Evolutionary conservation across 2,888 invertebrate species (phyloP).

Genomic region (Tetragonula carbonaria): DNA sequence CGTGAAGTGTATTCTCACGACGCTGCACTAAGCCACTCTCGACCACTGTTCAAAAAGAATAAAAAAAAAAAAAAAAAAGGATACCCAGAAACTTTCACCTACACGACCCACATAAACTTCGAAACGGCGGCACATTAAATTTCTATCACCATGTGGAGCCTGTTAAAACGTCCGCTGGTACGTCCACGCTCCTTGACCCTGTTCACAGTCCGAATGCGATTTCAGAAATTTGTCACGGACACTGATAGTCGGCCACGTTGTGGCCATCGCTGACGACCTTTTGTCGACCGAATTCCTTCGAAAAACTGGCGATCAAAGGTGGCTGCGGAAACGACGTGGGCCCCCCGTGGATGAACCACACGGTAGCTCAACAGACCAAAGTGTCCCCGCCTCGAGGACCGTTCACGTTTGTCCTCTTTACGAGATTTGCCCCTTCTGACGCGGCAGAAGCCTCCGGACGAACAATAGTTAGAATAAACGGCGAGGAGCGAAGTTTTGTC

Average conservation of each 20-base stretch:
- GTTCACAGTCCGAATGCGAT: constrained; percentile 37
- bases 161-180: not conserved
- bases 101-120: constrained; percentile 3
- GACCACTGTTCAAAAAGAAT: not conserved
- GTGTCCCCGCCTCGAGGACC: constrained; percentile 79
- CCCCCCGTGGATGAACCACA: constrained; percentile 77
- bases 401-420: constrained; percentile 74
- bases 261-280: constrained; percentile 58
- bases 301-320: constrained; percentile 61
- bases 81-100: not conserved
- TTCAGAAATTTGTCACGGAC: constrained; percentile 61
- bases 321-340: constrained; percentile 58
- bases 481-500: constrained; percentile 32
- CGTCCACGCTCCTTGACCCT: constrained; percentile 17
- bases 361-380: constrained; percentile 77
- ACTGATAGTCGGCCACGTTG: constrained; percentile 43
- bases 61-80: no score
- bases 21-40: not conserved
- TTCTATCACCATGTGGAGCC: constrained; percentile 22
- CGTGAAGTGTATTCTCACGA: not conserved
- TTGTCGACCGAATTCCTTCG: constrained; percentile 62
- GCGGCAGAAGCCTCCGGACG: constrained; percentile 11
- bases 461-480: constrained; percentile 28
- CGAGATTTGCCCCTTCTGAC: constrained; percentile 76
- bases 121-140: constrained; percentile 31